These are phyloP conservation scores for Gerosis bhagava DNA, from an alignment of 2,888 invertebrate genomes.

Conservation along the genomic window DNA sequence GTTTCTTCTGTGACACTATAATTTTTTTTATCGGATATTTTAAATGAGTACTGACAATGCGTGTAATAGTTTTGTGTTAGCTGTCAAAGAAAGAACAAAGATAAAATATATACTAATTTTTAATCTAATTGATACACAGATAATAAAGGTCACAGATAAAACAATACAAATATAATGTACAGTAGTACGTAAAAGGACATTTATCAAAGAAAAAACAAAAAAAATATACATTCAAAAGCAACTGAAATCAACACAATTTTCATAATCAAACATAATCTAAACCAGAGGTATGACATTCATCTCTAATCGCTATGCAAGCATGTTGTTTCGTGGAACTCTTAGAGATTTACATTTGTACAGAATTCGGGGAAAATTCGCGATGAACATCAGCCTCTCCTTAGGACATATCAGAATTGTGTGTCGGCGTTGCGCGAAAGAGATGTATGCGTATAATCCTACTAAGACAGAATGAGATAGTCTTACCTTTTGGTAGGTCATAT, in stretches of 20 bases:
- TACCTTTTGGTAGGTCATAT: constrained; percentile 78
- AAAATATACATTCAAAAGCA: neutral
- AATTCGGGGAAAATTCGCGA: constrained; percentile 56
- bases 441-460: constrained; percentile 41
- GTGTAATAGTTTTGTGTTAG: too few relatives aligned
- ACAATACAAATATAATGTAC: too few relatives aligned
- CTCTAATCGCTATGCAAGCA: constrained; percentile 61
- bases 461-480: constrained; percentile 51
- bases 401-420: constrained; percentile 71
- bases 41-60: too few relatives aligned
- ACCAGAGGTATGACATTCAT: constrained; percentile 56
- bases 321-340: constrained; percentile 43
- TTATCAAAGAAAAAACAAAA: too few relatives aligned
- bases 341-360: constrained; percentile 47
- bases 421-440: constrained; percentile 54
- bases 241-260: constrained; percentile 38
- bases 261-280: constrained; percentile 53
- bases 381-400: constrained; percentile 62
- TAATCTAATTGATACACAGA: too few relatives aligned
- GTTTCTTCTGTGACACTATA: too few relatives aligned
- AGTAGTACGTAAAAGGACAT: too few relatives aligned
- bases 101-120: too few relatives aligned
- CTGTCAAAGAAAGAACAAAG: too few relatives aligned
- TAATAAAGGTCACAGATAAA: too few relatives aligned
- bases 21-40: too few relatives aligned